These are phyloP conservation scores for Lagorchestes hirsutus DNA, from an alignment of 2,797 vertebrate genomes.

Conservation along the genomic window DNA sequence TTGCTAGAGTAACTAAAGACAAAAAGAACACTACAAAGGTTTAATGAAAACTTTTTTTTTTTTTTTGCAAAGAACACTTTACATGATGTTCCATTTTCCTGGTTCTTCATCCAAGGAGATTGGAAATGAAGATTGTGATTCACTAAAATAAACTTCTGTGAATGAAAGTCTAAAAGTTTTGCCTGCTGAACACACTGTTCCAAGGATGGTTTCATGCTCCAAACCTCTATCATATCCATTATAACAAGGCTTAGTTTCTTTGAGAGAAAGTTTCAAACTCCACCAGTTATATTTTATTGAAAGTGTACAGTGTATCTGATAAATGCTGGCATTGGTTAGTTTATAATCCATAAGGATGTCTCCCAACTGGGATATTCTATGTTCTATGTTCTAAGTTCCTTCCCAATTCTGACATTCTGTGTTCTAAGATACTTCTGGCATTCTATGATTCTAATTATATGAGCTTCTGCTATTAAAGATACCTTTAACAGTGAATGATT, in stretches of 20 bases:
- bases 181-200: neutral
- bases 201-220: neutral
- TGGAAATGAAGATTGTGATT: neutral
- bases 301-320: neutral
- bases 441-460: neutral
- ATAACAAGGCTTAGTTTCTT: neutral
- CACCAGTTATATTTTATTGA: neutral
- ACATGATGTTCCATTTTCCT: conserved; percentile 42
- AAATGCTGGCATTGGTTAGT: neutral
- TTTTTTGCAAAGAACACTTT: conserved; percentile 59
- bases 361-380: neutral
- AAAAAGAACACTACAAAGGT: conserved; percentile 38
- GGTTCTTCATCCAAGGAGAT: conserved; percentile 1
- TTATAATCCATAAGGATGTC: conserved; percentile 14
- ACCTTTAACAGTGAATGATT: neutral
- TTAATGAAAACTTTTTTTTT: conserved; percentile 26
- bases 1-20: conserved; percentile 62
- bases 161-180: neutral
- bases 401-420: neutral
- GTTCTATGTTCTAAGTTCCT: neutral
- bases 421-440: neutral
- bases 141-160: neutral
- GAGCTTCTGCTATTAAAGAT: neutral
- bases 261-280: conserved; percentile 28
- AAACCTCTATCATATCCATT: conserved; percentile 14